Evolutionary conservation across 2,797 vertebrate genomes (phyloP), one percentile per base, ranked within the genome.

Genomic region (Catamblyrhynchus diadema): DNA sequence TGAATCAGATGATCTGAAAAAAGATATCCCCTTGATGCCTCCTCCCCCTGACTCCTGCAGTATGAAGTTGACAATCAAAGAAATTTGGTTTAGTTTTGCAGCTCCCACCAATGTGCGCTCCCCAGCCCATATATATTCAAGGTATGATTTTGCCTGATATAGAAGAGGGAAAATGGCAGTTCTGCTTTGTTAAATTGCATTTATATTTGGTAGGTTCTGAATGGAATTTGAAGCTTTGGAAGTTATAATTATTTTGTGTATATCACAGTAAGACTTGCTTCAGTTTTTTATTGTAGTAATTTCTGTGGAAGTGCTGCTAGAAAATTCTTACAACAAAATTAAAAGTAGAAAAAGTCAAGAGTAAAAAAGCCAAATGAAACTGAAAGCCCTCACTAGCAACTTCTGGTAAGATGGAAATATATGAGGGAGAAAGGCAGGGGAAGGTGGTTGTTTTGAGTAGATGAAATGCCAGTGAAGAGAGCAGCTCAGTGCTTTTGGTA

Each of bases 81-180:
- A 99, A 98, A 99, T 99, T 94, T 99, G 99, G 99, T 99, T 99
- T 96, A 99, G 99, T 96, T 99, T 99, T 87, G 99, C 99, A n/a
- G 99, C 99, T 25, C 99, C 99, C 35, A 99, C 99, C 37, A 99
- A 99, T 28, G 98, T 99, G 73, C 98, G 99, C 28, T 99, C 99
- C 30, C 98, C 98, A 37, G 97, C 98, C 8, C 98, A 99, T 89
- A 80, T 98, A 61, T 99, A 99, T 95, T 99, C 99, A 88, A 99
- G 99, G 99, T 99, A 97, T 69, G 19, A 10, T 72, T 95, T 57
- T 41, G 42, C 53, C 35, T 48, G 56, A 22, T 67, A 16, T 48
- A 41, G 30, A 67, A 75, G 47, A 30, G 51, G 48, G 30, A 51
- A 91, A 80, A 42, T 20, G 7, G 10, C 8, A n/a, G 2, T 51